These are phyloP conservation scores for Napeogenes inachia DNA, from an alignment of 2,888 invertebrate species.

Conservation along the genomic window DNA sequence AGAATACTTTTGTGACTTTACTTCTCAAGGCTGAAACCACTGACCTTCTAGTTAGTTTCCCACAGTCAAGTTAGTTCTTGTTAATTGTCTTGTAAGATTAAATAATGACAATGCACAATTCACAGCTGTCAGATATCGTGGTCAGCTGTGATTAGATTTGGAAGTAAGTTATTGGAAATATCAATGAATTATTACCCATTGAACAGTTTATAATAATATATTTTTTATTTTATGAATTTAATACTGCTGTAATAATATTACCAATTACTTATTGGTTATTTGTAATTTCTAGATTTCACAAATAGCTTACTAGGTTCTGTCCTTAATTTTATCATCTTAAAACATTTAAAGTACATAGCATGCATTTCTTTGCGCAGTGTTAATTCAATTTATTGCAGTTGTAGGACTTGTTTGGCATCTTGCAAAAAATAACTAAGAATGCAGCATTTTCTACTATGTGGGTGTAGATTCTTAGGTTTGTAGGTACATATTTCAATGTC, in stretches of 20 bases:
- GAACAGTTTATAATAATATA: background rate
- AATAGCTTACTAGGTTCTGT: too few species aligned
- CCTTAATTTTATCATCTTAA: too few species aligned
- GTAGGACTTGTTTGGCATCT: slow-evolving; percentile 13
- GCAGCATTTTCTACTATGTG: background rate
- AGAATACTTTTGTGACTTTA: background rate
- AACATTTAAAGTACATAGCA: background rate
- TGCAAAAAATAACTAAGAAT: slow-evolving; percentile 3
- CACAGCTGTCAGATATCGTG: slow-evolving; percentile 13
- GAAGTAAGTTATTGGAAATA: slow-evolving; percentile 1
- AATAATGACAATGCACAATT: slow-evolving; percentile 25
- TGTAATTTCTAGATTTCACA: too few species aligned
- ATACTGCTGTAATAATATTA: too few species aligned
- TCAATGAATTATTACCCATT: background rate
- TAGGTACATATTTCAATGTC: background rate
- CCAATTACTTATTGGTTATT: too few species aligned
- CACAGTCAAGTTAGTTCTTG: slow-evolving; percentile 24
- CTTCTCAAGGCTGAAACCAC: slow-evolving; percentile 23
- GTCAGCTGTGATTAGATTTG: slow-evolving; percentile 11
- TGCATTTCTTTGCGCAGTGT: slow-evolving; percentile 9
- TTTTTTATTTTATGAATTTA: too few species aligned
- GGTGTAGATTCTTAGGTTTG: background rate
- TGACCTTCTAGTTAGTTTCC: slow-evolving; percentile 31
- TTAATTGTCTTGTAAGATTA: slow-evolving; percentile 22
- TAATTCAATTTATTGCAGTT: slow-evolving; percentile 22